Evolutionary conservation across 2,888 invertebrate species (phyloP).

Genomic region (Hemaris fuciformis): DNA sequence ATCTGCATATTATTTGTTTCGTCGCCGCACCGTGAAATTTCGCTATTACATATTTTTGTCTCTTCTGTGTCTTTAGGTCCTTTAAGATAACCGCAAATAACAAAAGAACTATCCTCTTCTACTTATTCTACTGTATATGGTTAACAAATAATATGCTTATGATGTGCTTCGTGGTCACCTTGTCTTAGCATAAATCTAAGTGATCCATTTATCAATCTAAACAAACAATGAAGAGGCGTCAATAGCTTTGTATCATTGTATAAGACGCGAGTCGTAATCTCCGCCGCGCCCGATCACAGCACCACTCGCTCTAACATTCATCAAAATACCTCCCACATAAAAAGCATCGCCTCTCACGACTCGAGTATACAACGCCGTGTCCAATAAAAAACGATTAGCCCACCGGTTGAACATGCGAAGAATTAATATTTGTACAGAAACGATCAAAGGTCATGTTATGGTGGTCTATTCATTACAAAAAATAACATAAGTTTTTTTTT

Average conservation of each 20-base stretch:
- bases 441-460: conserved; percentile 62
- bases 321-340: conserved; percentile 51
- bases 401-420: conserved; percentile 55
- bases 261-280: neutral
- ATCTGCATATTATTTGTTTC: no score
- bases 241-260: neutral
- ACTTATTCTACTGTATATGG: no score
- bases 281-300: neutral
- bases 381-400: conserved; percentile 65
- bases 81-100: no score
- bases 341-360: conserved; percentile 37
- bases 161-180: no score
- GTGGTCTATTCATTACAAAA: conserved; percentile 61
- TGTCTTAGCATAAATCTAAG: no score
- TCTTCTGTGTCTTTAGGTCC: no score
- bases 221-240: conserved; percentile 1
- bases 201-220: conserved; percentile 19
- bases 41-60: no score
- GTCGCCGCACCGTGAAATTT: no score
- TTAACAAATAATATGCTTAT: no score
- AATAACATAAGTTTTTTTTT: conserved; percentile 58
- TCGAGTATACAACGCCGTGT: conserved; percentile 40
- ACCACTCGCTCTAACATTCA: neutral
- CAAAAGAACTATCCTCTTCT: no score
- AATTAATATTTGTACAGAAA: conserved; percentile 75